phyloP scores from a whole-genome alignment of 2,888 invertebrate genomes.

The Dryadula phaetusa region DNA sequence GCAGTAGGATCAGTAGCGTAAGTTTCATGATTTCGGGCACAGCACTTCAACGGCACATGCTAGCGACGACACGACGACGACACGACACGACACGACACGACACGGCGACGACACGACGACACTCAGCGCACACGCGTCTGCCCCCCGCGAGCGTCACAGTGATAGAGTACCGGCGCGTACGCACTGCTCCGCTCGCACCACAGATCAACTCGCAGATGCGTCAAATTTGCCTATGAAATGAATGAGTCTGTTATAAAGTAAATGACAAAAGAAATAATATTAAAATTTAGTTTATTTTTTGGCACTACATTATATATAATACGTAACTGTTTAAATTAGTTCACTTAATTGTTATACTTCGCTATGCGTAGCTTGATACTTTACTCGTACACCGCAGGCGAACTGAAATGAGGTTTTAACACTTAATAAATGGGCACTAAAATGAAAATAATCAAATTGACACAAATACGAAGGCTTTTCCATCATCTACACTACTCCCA shows the following conservation, averaged over 20 bases:
- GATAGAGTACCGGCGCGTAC: slow-evolving; percentile 57
- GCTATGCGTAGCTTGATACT: background rate
- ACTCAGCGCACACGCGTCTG: slow-evolving; percentile 58
- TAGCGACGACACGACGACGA: slow-evolving; percentile 54
- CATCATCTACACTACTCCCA: background rate
- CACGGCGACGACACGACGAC: slow-evolving; percentile 50
- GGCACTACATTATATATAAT: too few species aligned
- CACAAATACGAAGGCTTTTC: background rate
- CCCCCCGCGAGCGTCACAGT: slow-evolving; percentile 65
- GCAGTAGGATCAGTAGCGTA: slow-evolving; percentile 53
- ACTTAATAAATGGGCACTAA: background rate
- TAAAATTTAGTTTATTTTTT: too few species aligned
- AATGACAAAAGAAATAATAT: background rate
- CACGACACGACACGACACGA: slow-evolving; percentile 37
- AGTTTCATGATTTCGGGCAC: slow-evolving; percentile 51
- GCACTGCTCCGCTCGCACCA: slow-evolving; percentile 53
- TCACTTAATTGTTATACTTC: background rate
- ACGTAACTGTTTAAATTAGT: background rate
- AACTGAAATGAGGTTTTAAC: background rate
- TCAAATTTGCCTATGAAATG: background rate
- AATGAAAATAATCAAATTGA: background rate
- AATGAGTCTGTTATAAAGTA: background rate
- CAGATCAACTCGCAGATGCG: slow-evolving; percentile 48
- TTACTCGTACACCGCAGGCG: background rate
- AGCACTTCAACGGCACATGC: slow-evolving; percentile 60